Evolutionary conservation across 2,797 vertebrate species (phyloP).

Genomic region (Acomys russatus): DNA sequence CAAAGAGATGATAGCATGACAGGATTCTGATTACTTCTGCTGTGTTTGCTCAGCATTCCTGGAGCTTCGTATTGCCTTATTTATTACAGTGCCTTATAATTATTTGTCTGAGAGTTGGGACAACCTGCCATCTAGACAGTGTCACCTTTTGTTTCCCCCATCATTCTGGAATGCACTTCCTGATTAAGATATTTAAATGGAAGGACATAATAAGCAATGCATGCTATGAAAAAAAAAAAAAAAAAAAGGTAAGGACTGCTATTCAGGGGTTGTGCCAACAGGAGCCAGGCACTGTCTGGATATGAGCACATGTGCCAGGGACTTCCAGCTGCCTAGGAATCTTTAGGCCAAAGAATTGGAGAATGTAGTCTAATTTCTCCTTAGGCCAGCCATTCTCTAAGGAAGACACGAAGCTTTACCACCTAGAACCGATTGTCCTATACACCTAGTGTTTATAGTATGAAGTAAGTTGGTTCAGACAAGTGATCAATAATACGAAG

Average conservation of each 20-base stretch:
- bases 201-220: background rate
- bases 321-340: background rate
- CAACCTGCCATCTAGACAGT: background rate
- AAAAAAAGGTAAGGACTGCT: background rate
- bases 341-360: background rate
- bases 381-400: background rate
- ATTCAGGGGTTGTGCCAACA: background rate
- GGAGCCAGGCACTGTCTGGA: background rate
- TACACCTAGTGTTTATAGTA: background rate
- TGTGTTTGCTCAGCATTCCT: background rate
- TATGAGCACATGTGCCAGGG: background rate
- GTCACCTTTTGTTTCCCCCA: background rate
- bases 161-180: background rate
- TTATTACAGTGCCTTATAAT: background rate
- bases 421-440: background rate
- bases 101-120: background rate
- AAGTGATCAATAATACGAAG: background rate
- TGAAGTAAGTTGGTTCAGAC: background rate
- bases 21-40: background rate
- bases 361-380: background rate
- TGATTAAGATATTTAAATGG: background rate
- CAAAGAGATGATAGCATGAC: background rate
- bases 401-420: background rate
- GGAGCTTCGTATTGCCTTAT: background rate
- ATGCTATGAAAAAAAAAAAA: background rate